These are phyloP conservation scores for Pyrochroa serraticornis DNA, from an alignment of 2,888 invertebrate species.

Conservation along the genomic window DNA sequence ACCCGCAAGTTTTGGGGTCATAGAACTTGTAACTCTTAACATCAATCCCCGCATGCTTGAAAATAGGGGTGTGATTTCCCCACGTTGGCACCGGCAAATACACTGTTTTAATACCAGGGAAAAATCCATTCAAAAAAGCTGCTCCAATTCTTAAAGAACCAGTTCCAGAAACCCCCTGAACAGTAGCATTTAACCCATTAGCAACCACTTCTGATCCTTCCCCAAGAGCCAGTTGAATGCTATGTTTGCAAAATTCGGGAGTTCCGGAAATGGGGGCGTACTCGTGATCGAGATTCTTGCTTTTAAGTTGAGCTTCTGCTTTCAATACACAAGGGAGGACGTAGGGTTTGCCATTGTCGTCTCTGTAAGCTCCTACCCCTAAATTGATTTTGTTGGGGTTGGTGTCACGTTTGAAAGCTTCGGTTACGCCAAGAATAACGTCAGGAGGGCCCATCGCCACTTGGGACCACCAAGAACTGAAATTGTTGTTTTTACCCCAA, in stretches of 20 bases:
- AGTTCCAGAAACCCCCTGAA: constrained; percentile 94
- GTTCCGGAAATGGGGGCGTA: constrained; percentile 92
- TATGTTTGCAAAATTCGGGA: constrained; percentile 81
- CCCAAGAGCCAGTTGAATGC: constrained; percentile 88
- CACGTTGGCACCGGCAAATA: constrained; percentile 94
- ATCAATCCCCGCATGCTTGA: constrained; percentile 83
- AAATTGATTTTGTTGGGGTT: constrained; percentile 96
- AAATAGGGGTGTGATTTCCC: constrained; percentile 97
- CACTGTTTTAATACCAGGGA: constrained; percentile 78
- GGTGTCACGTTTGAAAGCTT: constrained; percentile 90
- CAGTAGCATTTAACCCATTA: constrained; percentile 74
- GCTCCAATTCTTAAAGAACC: constrained; percentile 94
- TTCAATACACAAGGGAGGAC: constrained; percentile 86
- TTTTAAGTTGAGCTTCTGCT: constrained; percentile 79
- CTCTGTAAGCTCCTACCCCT: constrained; percentile 95
- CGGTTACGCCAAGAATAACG: constrained; percentile 96
- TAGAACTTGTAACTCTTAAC: constrained; percentile 94
- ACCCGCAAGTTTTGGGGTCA: constrained; percentile 89
- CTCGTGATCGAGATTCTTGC: constrained; percentile 84
- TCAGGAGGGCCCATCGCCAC: constrained; percentile 98
- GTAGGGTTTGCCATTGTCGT: constrained; percentile 96
- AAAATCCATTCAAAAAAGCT: constrained; percentile 83
- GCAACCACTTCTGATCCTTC: constrained; percentile 71
- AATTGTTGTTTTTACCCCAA: constrained; percentile 25
- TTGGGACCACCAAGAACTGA: constrained; percentile 83